phyloP scores from a whole-genome alignment of 2,113 vertebrate genomes.

The Phocoena sinus region DNA sequence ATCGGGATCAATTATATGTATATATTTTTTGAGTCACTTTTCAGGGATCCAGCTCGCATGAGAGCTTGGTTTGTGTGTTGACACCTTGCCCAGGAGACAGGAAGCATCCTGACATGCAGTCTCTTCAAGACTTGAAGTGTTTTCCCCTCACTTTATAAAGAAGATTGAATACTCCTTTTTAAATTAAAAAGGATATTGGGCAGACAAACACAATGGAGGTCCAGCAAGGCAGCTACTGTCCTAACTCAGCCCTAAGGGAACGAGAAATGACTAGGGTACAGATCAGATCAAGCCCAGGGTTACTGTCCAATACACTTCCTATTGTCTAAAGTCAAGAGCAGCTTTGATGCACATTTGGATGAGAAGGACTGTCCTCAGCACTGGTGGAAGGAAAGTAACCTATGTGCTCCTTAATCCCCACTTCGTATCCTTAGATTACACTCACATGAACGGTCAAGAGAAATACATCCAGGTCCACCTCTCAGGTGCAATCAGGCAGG shows the following conservation, averaged over 20 bases:
- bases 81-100: neutral
- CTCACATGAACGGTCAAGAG: neutral
- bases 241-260: neutral
- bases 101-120: neutral
- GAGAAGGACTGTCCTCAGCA: neutral
- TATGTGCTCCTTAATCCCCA: neutral
- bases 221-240: neutral
- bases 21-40: neutral
- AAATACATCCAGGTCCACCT: neutral
- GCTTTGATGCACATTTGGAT: neutral
- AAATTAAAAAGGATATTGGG: neutral
- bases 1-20: neutral
- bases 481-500: too few relatives aligned
- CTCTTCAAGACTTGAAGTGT: neutral
- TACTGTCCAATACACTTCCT: neutral
- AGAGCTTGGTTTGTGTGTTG: neutral
- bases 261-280: neutral
- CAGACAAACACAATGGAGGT: neutral
- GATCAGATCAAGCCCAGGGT: neutral
- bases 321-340: neutral
- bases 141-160: neutral
- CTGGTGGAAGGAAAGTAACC: neutral
- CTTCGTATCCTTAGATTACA: neutral
- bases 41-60: neutral
- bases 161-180: neutral